phyloP scores from a whole-genome alignment of 2,113 vertebrate genomes.

The Psephotus haematonotus region DNA sequence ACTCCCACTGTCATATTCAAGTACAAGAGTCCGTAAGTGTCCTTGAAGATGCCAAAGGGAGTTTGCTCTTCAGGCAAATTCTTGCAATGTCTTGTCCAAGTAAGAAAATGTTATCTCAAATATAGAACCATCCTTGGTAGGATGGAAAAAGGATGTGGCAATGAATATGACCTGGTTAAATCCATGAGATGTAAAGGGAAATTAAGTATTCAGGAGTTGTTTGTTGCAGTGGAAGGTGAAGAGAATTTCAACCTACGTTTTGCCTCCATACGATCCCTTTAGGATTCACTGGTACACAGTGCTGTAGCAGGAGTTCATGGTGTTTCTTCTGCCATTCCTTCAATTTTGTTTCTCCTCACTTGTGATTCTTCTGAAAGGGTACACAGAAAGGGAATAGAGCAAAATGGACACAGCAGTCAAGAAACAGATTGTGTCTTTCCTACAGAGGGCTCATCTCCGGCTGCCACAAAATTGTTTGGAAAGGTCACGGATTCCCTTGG shows the following conservation, averaged over 20 bases:
- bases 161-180: neutral
- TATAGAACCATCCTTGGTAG: neutral
- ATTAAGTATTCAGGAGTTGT: neutral
- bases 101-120: neutral
- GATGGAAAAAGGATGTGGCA: neutral
- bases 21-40: neutral
- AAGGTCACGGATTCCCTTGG: constrained; percentile 35
- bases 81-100: neutral
- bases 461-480: constrained; percentile 25
- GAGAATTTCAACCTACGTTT: neutral
- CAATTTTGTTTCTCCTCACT: neutral
- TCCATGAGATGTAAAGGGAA: neutral
- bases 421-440: neutral
- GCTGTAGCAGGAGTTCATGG: neutral
- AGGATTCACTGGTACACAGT: neutral
- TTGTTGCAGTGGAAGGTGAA: neutral
- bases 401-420: neutral
- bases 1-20: neutral
- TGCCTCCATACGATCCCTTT: neutral
- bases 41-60: neutral
- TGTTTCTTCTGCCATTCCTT: constrained; percentile 7
- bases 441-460: neutral
- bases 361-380: neutral
- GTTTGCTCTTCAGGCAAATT: neutral
- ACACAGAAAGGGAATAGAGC: neutral